Conservation (phyloP, 2,797 vertebrate genomes). For the Bovichtus variegatus region DNA sequence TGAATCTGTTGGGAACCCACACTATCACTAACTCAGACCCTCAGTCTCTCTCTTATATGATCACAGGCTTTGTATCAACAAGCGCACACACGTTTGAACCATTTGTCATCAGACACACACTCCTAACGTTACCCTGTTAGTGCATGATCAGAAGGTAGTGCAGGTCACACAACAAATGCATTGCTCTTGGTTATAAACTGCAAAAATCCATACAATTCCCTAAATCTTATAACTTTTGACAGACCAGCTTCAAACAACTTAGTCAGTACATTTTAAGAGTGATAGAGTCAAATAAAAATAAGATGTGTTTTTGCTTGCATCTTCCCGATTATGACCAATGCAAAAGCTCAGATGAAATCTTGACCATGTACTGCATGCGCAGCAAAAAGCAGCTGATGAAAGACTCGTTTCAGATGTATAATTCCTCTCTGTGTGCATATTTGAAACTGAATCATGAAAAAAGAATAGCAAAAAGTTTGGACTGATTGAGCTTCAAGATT, state of each 20-base stretch:
- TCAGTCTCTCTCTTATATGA: background rate
- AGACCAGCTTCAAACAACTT: background rate
- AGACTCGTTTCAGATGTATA: background rate
- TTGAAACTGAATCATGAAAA: slow-evolving; percentile 13
- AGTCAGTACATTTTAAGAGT: background rate
- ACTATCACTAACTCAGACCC: background rate
- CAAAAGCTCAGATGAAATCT: slow-evolving; percentile 7
- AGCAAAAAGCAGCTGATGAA: background rate
- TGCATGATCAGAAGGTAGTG: background rate
- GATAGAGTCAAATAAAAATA: background rate
- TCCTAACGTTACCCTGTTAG: background rate
- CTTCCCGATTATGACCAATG: background rate
- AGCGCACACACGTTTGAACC: background rate
- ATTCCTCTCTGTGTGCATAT: background rate
- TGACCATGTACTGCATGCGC: background rate
- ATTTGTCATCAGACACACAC: too few relatives aligned
- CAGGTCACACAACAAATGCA: background rate
- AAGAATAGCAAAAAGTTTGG: background rate
- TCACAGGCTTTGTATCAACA: background rate
- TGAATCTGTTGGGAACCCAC: slow-evolving; percentile 19
- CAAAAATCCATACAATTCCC: background rate
- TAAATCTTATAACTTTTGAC: background rate
- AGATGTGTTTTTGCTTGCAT: background rate
- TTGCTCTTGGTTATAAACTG: background rate
- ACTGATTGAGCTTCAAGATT: slow-evolving; percentile 1